Conservation (phyloP, 1,140 invertebrate genomes). For the Zophobas morio region DNA sequence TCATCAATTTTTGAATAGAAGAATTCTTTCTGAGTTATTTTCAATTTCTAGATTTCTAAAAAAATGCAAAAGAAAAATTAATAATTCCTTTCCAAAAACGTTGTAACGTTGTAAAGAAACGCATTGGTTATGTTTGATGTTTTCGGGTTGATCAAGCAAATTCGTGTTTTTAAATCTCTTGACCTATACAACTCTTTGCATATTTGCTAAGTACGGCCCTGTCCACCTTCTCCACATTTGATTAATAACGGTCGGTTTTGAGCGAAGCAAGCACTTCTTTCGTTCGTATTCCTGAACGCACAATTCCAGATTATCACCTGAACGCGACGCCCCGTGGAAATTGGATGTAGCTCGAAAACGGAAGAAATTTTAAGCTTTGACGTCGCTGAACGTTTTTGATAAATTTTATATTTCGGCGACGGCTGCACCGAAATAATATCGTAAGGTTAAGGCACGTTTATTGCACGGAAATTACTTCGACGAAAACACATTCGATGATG, state of each 20-base stretch:
- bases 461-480: constrained; percentile 40
- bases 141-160: too few species aligned
- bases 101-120: too few species aligned
- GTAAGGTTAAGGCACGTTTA: constrained; percentile 29
- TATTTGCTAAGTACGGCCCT: too few species aligned
- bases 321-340: constrained; percentile 33
- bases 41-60: too few species aligned
- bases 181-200: too few species aligned
- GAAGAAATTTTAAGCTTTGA: constrained; percentile 43
- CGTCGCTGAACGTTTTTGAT: constrained; percentile 36
- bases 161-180: too few species aligned
- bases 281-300: constrained; percentile 32
- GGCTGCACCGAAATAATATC: constrained; percentile 41
- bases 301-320: constrained; percentile 42
- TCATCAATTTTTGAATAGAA: too few species aligned
- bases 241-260: constrained; percentile 40
- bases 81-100: too few species aligned
- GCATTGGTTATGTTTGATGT: too few species aligned
- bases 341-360: constrained; percentile 40
- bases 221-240: constrained; percentile 27
- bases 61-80: too few species aligned
- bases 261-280: constrained; percentile 24
- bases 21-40: too few species aligned
- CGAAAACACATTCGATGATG: constrained; percentile 21
- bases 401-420: constrained; percentile 39